These are phyloP conservation scores for Berghia stephanieae DNA, from an alignment of 1,140 invertebrate species.

Conservation along the genomic window DNA sequence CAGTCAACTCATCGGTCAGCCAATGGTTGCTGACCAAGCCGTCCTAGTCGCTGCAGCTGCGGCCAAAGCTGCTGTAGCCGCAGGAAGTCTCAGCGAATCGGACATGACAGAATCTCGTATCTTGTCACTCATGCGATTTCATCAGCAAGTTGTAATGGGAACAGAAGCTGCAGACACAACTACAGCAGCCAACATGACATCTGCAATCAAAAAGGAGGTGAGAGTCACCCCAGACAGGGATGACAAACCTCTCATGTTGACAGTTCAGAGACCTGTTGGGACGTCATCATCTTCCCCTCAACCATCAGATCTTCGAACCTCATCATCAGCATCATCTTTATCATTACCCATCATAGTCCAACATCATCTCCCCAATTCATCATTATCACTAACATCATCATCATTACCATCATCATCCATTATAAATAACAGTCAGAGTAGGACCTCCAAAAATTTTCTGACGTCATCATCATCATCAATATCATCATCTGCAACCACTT, in stretches of 20 bases:
- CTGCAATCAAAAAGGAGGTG: no score
- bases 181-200: no score
- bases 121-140: no score
- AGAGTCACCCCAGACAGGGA: no score
- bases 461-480: no score
- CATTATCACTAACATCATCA: not conserved
- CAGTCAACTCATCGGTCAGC: slow-evolving; percentile 43
- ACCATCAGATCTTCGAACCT: slow-evolving; percentile 12
- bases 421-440: not conserved
- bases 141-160: no score
- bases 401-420: not conserved
- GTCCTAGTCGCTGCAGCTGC: slow-evolving; percentile 22
- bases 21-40: slow-evolving; percentile 39
- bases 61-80: slow-evolving; percentile 37
- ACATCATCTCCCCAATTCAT: not conserved
- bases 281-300: not conserved
- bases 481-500: no score
- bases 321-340: not conserved
- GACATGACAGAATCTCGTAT: no score
- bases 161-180: no score
- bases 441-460: no score
- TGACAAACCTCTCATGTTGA: slow-evolving; percentile 41
- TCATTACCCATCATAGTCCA: not conserved
- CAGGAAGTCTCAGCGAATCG: no score
- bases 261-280: slow-evolving; percentile 31